Percentiles rank a stretch among this genome's conserved stretches.
Evolutionary conservation across 2,113 vertebrate genomes (phyloP).

Genomic region (Gasterosteus aculeatus): DNA sequence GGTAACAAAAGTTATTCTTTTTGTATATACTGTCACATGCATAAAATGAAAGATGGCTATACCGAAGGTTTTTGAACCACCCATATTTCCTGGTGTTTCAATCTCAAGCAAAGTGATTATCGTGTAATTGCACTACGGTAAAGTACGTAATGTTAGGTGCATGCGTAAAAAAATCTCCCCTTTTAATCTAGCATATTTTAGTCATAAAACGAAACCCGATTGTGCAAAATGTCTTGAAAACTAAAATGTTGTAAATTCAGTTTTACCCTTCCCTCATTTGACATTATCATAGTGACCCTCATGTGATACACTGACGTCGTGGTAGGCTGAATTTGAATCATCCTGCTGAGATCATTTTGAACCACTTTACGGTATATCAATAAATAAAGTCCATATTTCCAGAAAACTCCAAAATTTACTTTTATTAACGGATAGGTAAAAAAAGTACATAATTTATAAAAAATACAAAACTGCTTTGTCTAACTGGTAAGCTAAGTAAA

Average conservation of each 20-base stretch:
- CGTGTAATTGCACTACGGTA: neutral
- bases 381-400: conserved; percentile 21
- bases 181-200: neutral
- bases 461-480: conserved; percentile 80
- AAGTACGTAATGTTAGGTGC: neutral
- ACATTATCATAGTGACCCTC: neutral
- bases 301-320: neutral
- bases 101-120: neutral
- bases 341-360: neutral
- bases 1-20: neutral
- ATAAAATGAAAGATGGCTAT: neutral
- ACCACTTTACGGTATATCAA: neutral
- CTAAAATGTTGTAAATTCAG: neutral
- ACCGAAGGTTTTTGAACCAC: neutral
- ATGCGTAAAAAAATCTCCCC: neutral
- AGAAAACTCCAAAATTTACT: conserved; percentile 78
- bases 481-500: conserved; percentile 75
- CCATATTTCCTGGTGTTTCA: neutral
- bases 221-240: neutral
- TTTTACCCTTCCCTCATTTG: neutral
- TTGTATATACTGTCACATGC: neutral
- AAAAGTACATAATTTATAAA: conserved; percentile 81
- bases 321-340: neutral
- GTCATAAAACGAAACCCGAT: neutral
- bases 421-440: conserved; percentile 81